Conservation (phyloP, 2,888 invertebrate species). For the Bombylius major region DNA sequence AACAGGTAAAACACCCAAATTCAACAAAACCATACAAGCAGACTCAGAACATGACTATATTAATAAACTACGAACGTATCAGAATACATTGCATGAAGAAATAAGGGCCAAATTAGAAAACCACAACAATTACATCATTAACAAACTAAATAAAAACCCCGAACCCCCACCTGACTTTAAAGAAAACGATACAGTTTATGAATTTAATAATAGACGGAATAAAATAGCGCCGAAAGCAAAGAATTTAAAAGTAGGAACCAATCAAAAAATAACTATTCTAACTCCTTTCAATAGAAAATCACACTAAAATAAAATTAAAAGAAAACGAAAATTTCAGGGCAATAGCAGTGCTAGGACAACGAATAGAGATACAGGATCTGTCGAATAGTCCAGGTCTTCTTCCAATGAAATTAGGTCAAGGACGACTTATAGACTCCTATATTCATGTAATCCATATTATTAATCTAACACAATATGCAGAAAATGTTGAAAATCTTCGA, state of each 20-base stretch:
- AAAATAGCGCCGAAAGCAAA: too few species aligned
- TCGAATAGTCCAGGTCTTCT: too few species aligned
- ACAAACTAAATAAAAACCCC: neutral
- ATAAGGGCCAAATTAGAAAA: neutral
- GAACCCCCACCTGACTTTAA: neutral
- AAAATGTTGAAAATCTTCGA: too few species aligned
- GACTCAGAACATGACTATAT: neutral
- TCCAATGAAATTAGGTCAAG: too few species aligned
- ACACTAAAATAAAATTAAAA: neutral
- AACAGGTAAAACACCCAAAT: neutral
- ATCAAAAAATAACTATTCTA: too few species aligned
- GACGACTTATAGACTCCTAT: too few species aligned
- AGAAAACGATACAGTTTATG: too few species aligned
- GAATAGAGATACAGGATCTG: neutral
- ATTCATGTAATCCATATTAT: too few species aligned
- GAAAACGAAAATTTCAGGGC: neutral
- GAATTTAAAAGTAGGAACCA: too few species aligned
- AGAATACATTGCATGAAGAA: neutral
- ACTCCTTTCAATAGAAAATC: too few species aligned
- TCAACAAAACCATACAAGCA: neutral
- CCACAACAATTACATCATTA: neutral
- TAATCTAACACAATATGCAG: too few species aligned
- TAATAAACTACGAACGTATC: neutral
- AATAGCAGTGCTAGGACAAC: neutral
- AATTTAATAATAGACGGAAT: too few species aligned